Base-by-base conservation (phyloP, 1,140 invertebrate species). In the Brachionus manjavacas region DNA sequence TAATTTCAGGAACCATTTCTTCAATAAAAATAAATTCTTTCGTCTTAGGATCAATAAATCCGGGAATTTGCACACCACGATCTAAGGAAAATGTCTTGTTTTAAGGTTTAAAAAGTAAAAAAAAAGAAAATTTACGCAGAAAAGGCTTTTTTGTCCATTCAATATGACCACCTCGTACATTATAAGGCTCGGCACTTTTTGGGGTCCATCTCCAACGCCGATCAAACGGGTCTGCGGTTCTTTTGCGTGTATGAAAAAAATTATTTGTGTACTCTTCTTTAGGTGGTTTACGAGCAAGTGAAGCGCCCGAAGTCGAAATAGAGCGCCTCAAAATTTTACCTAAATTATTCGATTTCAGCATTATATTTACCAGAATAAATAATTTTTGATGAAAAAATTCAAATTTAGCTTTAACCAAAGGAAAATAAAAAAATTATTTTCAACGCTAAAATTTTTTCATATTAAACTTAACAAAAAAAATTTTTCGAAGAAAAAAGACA, bases 1-100 rank as follows among this genome's bases (percentile, higher is more conserved):
- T 92, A 4, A 98, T 86, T 88, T 97, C 93, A 3, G 95, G 95
- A 85, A 95, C 92, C 92, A 93, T 94, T 92, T 97, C 95, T 14
- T 93, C 92, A 25, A 97, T 86, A 55, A 86, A 85, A 3, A 93
- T 89, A 88, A 92, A 94, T 16, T 91, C 91, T 60, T 92, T 89
- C 23, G 85, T 88, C 4, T 55, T 74, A 12, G 85, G 84, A 80
- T 88, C 87, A 6, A 79, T 68, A 68, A 84, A 88, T 72, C 87
- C 87, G 12, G 86, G 85, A 9, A 66, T 72, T 80, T 86, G 86
- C 16, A 87, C 87, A 41, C 81, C 81, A 9, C 81, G 60, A 83
- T 70, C 81, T 83, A 80, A 60, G 64, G 2, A 14, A 55, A 7
- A 39, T 4, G 52, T 35, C 12, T 41, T 78, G 14, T 28, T 28